Percentiles rank a stretch among this genome's conserved stretches.
Evolutionary conservation across 35 echinoderm and acorn worm species (phyloP).

Genomic region (Anneissia japonica): DNA sequence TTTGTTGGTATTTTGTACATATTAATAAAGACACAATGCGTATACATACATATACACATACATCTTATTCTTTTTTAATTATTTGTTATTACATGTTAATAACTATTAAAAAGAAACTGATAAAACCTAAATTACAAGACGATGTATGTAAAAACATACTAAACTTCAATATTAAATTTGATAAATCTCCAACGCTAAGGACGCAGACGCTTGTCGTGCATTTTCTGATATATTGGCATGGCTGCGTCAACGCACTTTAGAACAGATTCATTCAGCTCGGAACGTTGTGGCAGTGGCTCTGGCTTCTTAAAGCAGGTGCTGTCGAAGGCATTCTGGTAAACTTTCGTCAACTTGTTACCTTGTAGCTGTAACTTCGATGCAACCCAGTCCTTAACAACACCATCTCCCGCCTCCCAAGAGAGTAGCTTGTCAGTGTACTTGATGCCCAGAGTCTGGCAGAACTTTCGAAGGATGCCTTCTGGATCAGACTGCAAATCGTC

Average conservation of each 20-base stretch:
- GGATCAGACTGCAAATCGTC: constrained; percentile 37
- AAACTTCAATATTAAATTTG: no score
- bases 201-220: neutral
- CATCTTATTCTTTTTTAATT: no score
- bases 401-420: constrained; percentile 7
- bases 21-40: no score
- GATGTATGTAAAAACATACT: no score
- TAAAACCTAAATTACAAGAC: no score
- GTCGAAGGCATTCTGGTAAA: neutral
- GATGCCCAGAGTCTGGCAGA: constrained; percentile 18
- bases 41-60: no score
- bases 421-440: constrained; percentile 13
- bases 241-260: neutral
- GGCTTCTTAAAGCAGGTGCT: neutral
- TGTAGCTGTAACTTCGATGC: neutral
- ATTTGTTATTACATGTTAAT: no score
- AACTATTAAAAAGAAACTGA: no score
- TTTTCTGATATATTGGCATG: neutral
- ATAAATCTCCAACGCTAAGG: no score
- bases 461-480: constrained; percentile 12
- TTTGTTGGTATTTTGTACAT: no score
- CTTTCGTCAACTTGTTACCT: neutral
- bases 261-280: neutral
- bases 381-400: neutral
- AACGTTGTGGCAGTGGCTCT: neutral